Base-by-base conservation (phyloP, 2,113 vertebrate species). In the Oryzias woworae region DNA sequence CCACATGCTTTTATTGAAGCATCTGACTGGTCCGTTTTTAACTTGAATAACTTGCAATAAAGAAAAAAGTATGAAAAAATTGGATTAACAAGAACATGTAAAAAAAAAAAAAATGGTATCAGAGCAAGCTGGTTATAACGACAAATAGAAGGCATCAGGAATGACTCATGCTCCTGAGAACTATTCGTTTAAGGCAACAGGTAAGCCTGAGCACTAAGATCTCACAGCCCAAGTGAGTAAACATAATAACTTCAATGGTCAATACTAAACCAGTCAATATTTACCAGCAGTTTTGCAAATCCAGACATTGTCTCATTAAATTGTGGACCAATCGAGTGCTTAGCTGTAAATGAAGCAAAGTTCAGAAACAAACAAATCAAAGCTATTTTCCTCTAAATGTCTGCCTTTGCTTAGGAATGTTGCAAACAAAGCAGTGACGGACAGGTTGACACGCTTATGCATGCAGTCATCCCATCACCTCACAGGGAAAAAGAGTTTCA, bases 401-500 rank as follows among this genome's bases (percentile, higher is more conserved):
- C 47, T 18, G 20, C 20, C 47, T 18, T 18, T 48, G n/a, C 47
- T 48, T 2, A 48, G 5, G 20, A 18, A 48, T 3, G 36, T 36
- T 18, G 47, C 47, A 20, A 47, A 48, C 16, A 18, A 42, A 62
- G 14, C 14, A 12, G 1, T 49, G 22, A 62, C 44, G 26, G 66
- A 51, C 57, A 45, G 55, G 28, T 53, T 66, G 64, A 65, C 63
- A 52, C 51, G 45, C 44, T 44, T 22, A 22, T 58, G 36, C 44
- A 3, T 26, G 23, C 46, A 42, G 51, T 60, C 48, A 41, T 61
- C 45, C 7, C 7, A 10, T 51, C 64, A 75, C 10, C 47, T 78
- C 51, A 66, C 59, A 48, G 28, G 22, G 59, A 47, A 51, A 26
- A 24, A 13, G 69, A 22, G 53, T 77, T 72, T 72, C 66, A 71